Conservation (phyloP, 35 echinoderm and acorn worm genomes). For the Ophioderma brevispina region DNA sequence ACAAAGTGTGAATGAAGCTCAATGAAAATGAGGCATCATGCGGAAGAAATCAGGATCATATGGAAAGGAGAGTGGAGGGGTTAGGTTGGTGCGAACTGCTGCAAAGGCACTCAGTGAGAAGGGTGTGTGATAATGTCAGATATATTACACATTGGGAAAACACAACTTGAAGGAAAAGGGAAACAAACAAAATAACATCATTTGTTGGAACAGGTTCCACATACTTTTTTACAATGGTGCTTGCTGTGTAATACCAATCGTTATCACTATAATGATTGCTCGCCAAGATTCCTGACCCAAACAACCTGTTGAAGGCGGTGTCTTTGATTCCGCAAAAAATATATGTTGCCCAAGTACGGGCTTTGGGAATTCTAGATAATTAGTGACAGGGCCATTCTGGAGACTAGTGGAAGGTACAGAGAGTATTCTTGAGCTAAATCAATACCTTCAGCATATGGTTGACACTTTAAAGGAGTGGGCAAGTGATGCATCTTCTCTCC, state of each 20-base stretch:
- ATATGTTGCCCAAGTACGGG: background rate
- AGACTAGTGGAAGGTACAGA: too few relatives aligned
- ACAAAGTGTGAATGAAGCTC: too few relatives aligned
- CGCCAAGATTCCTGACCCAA: background rate
- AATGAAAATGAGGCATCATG: constrained; percentile 49
- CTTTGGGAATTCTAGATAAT: background rate
- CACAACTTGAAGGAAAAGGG: background rate
- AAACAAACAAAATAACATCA: background rate
- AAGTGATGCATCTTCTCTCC: constrained; percentile 1
- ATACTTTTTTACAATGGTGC: constrained; percentile 2
- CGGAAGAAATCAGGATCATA: constrained; percentile 31
- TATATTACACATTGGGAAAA: background rate
- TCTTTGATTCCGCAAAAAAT: background rate
- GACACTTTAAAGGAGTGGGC: background rate
- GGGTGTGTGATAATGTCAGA: constrained; percentile 70
- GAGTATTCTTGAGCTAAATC: too few relatives aligned
- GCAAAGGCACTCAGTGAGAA: constrained; percentile 48
- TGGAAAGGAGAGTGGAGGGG: constrained; percentile 56
- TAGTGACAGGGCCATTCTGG: background rate
- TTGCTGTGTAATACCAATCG: background rate
- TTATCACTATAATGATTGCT: background rate
- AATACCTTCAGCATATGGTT: too few relatives aligned
- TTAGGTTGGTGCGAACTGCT: constrained; percentile 36
- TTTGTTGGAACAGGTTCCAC: background rate
- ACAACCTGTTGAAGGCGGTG: background rate